Evolutionary conservation across 2,888 invertebrate species (phyloP).

Genomic region (Scrobipalpa atriplicella): DNA sequence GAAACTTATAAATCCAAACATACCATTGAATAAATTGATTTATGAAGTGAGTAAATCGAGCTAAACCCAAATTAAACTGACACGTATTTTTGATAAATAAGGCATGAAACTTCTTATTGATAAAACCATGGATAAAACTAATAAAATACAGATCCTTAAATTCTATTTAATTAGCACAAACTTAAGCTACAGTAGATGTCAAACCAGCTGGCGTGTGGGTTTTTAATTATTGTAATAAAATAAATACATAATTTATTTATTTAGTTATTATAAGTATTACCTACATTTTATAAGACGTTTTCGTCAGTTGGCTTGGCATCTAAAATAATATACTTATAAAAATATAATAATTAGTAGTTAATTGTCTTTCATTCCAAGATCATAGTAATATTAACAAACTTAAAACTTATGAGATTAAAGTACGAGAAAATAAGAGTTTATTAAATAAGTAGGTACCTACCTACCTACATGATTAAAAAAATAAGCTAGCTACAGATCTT

Average conservation of each 20-base stretch:
- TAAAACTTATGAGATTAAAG: conserved; percentile 2
- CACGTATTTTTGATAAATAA: not conserved
- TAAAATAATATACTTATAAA: not conserved
- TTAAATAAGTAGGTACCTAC: not conserved
- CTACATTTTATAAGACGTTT: too few species aligned
- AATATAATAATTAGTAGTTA: conserved; percentile 52
- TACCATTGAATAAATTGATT: too few species aligned
- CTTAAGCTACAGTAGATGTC: not conserved
- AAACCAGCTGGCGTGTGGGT: too few species aligned
- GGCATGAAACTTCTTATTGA: not conserved
- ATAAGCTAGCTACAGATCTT: not conserved
- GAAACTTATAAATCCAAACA: too few species aligned
- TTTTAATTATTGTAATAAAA: too few species aligned
- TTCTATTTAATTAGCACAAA: not conserved
- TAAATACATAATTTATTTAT: too few species aligned
- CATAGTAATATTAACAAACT: conserved; percentile 34
- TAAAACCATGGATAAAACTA: not conserved
- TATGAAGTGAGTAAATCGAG: too few species aligned
- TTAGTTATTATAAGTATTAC: too few species aligned
- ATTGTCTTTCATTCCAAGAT: conserved; percentile 58
- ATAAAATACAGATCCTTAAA: not conserved
- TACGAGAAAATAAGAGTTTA: not conserved
- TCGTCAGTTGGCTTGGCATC: not conserved
- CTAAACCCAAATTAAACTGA: not conserved
- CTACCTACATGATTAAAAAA: not conserved